Evolutionary conservation across 1,140 invertebrate species (phyloP), one percentile per base, ranked within the genome.

Genomic region (Zeugodacus cucurbitae): DNA sequence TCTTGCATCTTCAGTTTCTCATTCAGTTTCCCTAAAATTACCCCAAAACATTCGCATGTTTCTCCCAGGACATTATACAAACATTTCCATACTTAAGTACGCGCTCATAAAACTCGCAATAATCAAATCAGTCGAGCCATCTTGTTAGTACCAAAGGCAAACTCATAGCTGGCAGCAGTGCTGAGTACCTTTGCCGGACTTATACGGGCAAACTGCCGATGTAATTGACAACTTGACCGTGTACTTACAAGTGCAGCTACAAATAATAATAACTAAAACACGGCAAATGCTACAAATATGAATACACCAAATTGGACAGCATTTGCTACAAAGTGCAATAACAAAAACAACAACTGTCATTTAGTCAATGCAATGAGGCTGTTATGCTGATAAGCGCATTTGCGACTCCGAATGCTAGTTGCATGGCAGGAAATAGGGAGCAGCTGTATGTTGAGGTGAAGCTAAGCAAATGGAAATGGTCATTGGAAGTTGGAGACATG

Each of bases 311-410:
- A 82, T 82, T 74, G 41, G n/a, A 29, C 22, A 41, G 74, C n/a
- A 82, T n/a, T 48, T 44, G n/a, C 74, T 26, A 48, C 74, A 26
- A 82, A 41, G 34, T 54, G 67, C 34, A 74, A 20, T 34, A 22
- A 32, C 74, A n/a, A 17, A 54, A 54, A 70, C 26, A 26, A 26
- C n/a, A 54, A 11, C 7, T 82, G 41, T 3, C 64, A 70, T 70
- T 20, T 82, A 14, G 74, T 29, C 37, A 82, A 48, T 54, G 8
- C 20, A 6, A 29, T 11, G 5, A 29, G 22, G 37, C 44, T 54
- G 74, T 82, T 44, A 10, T 82, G 74, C 44, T 82, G 74, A 82
- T 82, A 82, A 82, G 74, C 74, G 74, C 74, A 41, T 82, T 82
- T 82, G 74, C 48, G 41, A 0, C 37, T 54, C 26, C 4, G 41